These are phyloP conservation scores for Latrodectus geometricus DNA, from an alignment of 1,140 invertebrate genomes.

Conservation along the genomic window DNA sequence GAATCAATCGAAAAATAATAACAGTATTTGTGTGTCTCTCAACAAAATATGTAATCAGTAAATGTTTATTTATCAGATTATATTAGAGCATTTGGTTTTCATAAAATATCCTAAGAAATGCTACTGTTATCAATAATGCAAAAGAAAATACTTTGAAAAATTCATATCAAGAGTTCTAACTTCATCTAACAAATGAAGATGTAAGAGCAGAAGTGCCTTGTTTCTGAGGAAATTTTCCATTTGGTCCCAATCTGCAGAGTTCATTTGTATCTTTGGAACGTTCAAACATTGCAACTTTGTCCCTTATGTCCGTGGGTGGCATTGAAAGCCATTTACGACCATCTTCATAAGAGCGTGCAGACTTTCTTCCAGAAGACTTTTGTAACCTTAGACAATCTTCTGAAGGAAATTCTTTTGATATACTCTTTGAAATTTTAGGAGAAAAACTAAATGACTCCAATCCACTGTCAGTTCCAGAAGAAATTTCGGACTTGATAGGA, in stretches of 20 bases:
- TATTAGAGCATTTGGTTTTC: neutral
- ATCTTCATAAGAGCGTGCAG: constrained; percentile 26
- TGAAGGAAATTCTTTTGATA: neutral
- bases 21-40: neutral
- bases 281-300: constrained; percentile 62
- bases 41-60: neutral
- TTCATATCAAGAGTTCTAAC: neutral
- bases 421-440: neutral
- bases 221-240: constrained; percentile 57
- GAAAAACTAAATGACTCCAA: neutral
- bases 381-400: constrained; percentile 14
- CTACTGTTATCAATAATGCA: constrained; percentile 7
- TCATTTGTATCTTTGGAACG: constrained; percentile 57
- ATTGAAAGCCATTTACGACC: constrained; percentile 37
- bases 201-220: constrained; percentile 49
- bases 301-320: constrained; percentile 54
- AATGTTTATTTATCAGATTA: neutral
- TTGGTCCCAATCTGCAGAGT: constrained; percentile 54
- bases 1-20: neutral
- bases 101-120: neutral
- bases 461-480: neutral
- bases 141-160: constrained; percentile 21
- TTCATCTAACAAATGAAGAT: constrained; percentile 60
- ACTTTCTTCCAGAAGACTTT: constrained; percentile 26
- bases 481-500: neutral